Base-by-base conservation (phyloP, 2,797 vertebrate genomes). In the Apogon talboti region DNA sequence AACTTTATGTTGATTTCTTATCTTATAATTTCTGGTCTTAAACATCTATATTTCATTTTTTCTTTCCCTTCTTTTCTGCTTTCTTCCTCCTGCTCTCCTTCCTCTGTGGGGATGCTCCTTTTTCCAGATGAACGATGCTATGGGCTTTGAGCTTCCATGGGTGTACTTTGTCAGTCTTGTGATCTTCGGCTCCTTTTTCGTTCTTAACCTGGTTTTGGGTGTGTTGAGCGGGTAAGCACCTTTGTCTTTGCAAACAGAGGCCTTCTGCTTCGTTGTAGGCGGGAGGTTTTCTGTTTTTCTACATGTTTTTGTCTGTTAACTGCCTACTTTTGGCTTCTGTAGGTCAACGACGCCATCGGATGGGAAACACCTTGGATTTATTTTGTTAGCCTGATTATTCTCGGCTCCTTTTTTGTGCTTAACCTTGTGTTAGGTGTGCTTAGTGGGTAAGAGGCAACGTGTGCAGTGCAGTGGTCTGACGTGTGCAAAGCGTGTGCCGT, bases 171-270 rank as follows among this genome's bases (percentile, higher is more conserved):
- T 99, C 94, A 98, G 96, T 96, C 96, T 99, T 94, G 97, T 99
- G 94, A 98, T 99, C 96, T 99, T 99, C 95, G 98, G 98, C 94
- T 99, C 98, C 95, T 99, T 99, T 96, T 99, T 99, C 94, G 97
- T 99, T 94, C 96, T 99, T 94, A 99, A 99, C 95, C 97, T 99
- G 96, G 98, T 99, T 95, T 95, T 99, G 95, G 97, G 98, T 97
- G 98, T 99, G 94, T 95, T 99, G 95, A 99, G 98, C 93, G 98
- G 98, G 98, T 99, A 98, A 99, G 98, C 93, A 90, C 48, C 89
- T 92, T 94, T 93, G 91, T 93, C 87, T 65, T 93, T 87, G 87
- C 87, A 85, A 83, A 93, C 94, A 94, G 95, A 95, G 94, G 87
- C 89, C 92, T 81, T 65, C 86, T 49, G 58, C 74, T 44, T 53